These are phyloP conservation scores for Chrysomallon squamiferum DNA, from an alignment of 1,140 invertebrate genomes.

Conservation along the genomic window DNA sequence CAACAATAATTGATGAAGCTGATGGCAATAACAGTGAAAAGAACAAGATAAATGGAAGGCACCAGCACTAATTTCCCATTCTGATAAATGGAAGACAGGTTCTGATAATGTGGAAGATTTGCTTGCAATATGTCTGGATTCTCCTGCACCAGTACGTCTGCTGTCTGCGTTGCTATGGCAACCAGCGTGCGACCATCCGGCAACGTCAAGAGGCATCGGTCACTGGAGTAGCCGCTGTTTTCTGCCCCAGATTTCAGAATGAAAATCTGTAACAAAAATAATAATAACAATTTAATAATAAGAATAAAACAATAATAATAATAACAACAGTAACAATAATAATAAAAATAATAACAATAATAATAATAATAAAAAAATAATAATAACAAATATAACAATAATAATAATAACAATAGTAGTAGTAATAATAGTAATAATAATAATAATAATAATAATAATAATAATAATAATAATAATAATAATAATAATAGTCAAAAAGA, in stretches of 20 bases:
- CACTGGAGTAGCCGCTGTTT: slow-evolving; percentile 6
- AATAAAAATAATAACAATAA: no score
- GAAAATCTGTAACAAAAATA: slow-evolving; percentile 10
- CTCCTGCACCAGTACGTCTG: slow-evolving; percentile 19
- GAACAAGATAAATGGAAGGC: background rate
- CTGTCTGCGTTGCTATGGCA: slow-evolving; percentile 57
- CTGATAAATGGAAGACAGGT: slow-evolving; percentile 68
- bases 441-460: no score
- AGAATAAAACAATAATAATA: no score
- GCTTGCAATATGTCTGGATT: slow-evolving; percentile 15
- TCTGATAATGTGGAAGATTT: slow-evolving; percentile 19
- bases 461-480: no score
- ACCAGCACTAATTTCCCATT: background rate
- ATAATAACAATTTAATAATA: background rate
- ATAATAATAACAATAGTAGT: no score
- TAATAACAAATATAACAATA: no score
- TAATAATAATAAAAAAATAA: no score
- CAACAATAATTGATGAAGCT: no score
- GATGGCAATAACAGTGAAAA: background rate
- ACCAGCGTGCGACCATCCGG: slow-evolving; percentile 23
- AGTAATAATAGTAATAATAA: no score
- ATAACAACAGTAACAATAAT: no score
- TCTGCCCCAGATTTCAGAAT: slow-evolving; percentile 14
- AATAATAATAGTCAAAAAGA: no score
- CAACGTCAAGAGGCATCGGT: background rate